A percentile compares a stretch with the other conserved stretches of the same genome.
phyloP scores from a whole-genome alignment of 2,113 vertebrate genomes.

The Vulpes ferrilata region DNA sequence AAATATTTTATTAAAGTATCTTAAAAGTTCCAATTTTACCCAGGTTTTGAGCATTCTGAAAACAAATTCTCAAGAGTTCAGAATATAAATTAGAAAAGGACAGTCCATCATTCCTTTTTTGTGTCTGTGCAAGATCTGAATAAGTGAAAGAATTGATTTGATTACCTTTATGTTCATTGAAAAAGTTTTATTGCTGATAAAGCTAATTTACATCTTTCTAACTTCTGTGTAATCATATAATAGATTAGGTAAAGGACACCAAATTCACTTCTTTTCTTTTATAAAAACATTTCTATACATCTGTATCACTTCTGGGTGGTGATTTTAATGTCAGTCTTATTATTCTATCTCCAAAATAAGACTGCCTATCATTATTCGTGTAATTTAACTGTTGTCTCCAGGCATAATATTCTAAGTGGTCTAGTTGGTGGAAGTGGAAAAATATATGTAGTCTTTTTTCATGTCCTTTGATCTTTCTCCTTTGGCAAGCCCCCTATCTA shows the following conservation, averaged over 20 bases:
- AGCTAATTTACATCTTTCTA: background rate
- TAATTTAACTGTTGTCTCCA: background rate
- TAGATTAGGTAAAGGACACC: background rate
- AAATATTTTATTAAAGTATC: slow-evolving; percentile 23
- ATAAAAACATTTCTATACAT: background rate
- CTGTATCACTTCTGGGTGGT: background rate
- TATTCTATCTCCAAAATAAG: background rate
- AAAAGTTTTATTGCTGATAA: background rate
- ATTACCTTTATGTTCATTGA: background rate
- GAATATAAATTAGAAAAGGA: slow-evolving; percentile 18
- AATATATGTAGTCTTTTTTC: background rate
- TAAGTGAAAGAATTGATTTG: background rate
- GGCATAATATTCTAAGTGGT: background rate
- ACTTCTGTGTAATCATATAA: background rate
- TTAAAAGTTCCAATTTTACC: background rate
- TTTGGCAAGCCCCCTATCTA: background rate
- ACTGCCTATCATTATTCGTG: background rate
- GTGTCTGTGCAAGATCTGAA: background rate
- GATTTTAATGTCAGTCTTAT: background rate
- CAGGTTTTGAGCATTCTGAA: background rate
- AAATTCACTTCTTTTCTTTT: slow-evolving; percentile 26
- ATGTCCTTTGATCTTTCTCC: background rate
- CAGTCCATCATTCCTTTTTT: background rate
- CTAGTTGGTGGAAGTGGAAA: background rate
- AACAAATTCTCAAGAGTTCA: background rate